These are phyloP conservation scores for Pollenia angustigena DNA, from an alignment of 2,888 invertebrate genomes.

Conservation along the genomic window DNA sequence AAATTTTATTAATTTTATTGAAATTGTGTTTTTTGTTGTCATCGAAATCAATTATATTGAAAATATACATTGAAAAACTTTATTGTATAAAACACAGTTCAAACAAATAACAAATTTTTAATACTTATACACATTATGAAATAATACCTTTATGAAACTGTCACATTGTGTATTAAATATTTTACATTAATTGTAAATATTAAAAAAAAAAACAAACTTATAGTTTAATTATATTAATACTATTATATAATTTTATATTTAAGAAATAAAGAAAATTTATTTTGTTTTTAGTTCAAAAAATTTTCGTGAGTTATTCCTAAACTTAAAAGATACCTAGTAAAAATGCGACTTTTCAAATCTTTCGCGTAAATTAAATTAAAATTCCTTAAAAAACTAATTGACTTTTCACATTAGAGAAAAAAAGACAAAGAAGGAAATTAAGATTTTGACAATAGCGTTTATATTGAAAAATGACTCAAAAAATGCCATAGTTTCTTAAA, in stretches of 20 bases:
- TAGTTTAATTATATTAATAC: slow-evolving; percentile 72
- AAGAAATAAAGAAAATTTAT: slow-evolving; percentile 74
- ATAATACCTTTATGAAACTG: slow-evolving; percentile 43
- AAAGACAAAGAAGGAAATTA: too few species aligned
- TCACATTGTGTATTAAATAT: slow-evolving; percentile 57
- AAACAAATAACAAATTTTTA: slow-evolving; percentile 25
- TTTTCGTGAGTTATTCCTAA: not conserved
- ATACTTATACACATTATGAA: slow-evolving; percentile 44
- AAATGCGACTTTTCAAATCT: not conserved
- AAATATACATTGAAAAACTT: slow-evolving; percentile 45
- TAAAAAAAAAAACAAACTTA: slow-evolving; percentile 42
- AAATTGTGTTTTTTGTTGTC: slow-evolving; percentile 73
- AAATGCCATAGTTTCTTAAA: too few species aligned
- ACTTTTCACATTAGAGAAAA: too few species aligned
- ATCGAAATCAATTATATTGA: slow-evolving; percentile 74
- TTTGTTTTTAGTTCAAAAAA: slow-evolving; percentile 73
- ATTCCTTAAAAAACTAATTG: too few species aligned
- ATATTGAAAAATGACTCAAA: too few species aligned
- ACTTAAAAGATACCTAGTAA: not conserved
- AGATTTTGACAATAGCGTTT: too few species aligned
- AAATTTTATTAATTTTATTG: slow-evolving; percentile 52
- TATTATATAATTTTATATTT: slow-evolving; percentile 73
- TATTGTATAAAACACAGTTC: slow-evolving; percentile 26
- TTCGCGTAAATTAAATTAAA: too few species aligned
- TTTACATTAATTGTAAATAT: slow-evolving; percentile 70